A percentile compares a stretch with the other conserved stretches of the same genome.
Evolutionary conservation across 2,888 invertebrate genomes (phyloP).

Genomic region (Loripinus fragilis): DNA sequence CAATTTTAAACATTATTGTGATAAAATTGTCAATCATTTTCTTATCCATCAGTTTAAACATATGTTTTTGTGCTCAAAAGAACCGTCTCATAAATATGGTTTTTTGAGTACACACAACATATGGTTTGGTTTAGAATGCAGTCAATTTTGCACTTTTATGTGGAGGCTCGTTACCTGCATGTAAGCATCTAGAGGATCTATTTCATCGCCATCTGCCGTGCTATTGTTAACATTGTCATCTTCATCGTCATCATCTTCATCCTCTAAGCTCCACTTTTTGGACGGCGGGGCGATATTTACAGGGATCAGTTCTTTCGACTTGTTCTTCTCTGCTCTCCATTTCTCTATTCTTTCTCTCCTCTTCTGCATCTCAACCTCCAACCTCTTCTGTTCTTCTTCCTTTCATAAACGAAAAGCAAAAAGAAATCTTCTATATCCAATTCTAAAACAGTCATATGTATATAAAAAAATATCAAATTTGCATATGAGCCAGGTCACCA

Average conservation of each 20-base stretch:
- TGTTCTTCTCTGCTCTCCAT: conserved; percentile 97
- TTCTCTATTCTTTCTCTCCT: conserved; percentile 97
- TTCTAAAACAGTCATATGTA: no score
- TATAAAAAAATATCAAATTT: no score
- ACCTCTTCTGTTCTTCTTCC: conserved; percentile 82
- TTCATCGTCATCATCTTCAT: conserved; percentile 93
- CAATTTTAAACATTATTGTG: no score
- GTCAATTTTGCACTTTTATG: no score
- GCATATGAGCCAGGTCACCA: no score
- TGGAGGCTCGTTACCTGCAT: conserved; percentile 96
- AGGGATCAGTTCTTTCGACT: conserved; percentile 90
- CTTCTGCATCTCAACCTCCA: conserved; percentile 98
- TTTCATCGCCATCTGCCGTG: conserved; percentile 75
- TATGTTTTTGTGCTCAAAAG: no score
- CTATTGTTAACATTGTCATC: conserved; percentile 85
- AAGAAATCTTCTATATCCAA: no score
- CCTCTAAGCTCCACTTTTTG: conserved; percentile 98
- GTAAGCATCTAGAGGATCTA: conserved; percentile 97
- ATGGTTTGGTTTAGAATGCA: no score
- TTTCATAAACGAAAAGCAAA: conserved; percentile 42
- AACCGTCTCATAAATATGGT: no score
- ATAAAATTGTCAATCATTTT: no score
- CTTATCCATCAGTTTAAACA: no score
- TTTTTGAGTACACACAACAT: no score
- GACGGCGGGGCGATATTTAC: conserved; percentile 75